These are phyloP conservation scores for Carollia perspicillata DNA, from an alignment of 2,113 vertebrate species.

Conservation along the genomic window DNA sequence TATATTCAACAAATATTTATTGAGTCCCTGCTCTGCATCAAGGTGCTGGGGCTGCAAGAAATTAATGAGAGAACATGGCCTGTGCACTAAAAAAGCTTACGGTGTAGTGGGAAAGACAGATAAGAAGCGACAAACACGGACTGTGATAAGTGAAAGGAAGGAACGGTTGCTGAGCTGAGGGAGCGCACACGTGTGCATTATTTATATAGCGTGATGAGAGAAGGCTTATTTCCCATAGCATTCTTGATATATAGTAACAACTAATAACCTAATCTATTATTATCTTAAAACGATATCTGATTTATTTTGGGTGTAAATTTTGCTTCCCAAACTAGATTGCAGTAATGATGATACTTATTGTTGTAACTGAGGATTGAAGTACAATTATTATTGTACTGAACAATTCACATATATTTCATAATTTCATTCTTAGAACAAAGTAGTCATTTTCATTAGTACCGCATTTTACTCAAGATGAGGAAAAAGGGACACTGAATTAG, in stretches of 20 bases:
- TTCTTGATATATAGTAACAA: neutral
- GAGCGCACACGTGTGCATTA: neutral
- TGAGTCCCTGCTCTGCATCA: neutral
- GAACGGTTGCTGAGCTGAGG: neutral
- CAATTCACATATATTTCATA: neutral
- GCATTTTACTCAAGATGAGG: slow-evolving; percentile 21
- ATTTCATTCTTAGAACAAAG: neutral
- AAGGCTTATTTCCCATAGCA: neutral
- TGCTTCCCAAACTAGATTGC: neutral
- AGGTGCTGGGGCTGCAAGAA: neutral
- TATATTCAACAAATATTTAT: neutral
- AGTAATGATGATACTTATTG: neutral
- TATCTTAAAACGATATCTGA: neutral
- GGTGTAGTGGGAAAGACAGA: neutral
- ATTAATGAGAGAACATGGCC: neutral
- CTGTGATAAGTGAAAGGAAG: neutral
- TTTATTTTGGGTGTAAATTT: neutral
- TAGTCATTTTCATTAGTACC: neutral
- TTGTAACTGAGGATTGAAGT: neutral
- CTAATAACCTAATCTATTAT: neutral
- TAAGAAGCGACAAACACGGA: neutral
- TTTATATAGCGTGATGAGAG: neutral
- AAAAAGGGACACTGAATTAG: neutral
- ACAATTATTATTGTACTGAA: neutral
- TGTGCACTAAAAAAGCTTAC: neutral